These are phyloP conservation scores for Sphenopsis melanotis DNA, from an alignment of 2,797 vertebrate genomes.

Conservation along the genomic window DNA sequence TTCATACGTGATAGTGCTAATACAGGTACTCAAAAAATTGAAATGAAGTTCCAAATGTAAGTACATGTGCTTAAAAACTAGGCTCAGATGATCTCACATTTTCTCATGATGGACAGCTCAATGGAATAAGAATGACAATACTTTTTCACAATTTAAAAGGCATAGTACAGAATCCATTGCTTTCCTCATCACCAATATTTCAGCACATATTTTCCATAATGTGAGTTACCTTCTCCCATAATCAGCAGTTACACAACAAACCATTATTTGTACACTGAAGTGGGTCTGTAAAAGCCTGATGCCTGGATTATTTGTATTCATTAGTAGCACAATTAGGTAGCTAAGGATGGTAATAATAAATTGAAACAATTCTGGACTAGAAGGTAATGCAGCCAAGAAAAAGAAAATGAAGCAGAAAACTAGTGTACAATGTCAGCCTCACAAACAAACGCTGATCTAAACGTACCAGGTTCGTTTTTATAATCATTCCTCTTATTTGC, in stretches of 20 bases:
- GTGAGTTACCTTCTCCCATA: neutral
- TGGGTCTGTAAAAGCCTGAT: constrained; percentile 22
- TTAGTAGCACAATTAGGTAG: constrained; percentile 56
- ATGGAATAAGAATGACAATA: neutral
- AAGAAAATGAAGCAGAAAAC: constrained; percentile 43
- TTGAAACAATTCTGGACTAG: constrained; percentile 23
- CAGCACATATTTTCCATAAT: neutral
- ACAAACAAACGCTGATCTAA: neutral
- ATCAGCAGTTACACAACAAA: constrained; percentile 10
- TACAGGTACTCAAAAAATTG: neutral
- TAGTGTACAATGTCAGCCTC: neutral
- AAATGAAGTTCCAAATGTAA: neutral
- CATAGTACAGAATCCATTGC: neutral
- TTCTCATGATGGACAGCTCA: neutral
- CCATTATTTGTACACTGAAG: constrained; percentile 37
- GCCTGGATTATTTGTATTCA: constrained; percentile 47
- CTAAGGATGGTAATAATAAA: constrained; percentile 43
- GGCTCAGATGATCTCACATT: neutral
- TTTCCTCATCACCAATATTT: neutral
- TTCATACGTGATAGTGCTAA: neutral
- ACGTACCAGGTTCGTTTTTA: fast-evolving
- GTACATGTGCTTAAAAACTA: neutral
- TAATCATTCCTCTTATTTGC: neutral
- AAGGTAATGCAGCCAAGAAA: constrained; percentile 26
- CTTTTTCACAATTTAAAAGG: neutral